Conservation (phyloP, 2,888 invertebrate species). For the Caenorhabditis panamensis region DNA sequence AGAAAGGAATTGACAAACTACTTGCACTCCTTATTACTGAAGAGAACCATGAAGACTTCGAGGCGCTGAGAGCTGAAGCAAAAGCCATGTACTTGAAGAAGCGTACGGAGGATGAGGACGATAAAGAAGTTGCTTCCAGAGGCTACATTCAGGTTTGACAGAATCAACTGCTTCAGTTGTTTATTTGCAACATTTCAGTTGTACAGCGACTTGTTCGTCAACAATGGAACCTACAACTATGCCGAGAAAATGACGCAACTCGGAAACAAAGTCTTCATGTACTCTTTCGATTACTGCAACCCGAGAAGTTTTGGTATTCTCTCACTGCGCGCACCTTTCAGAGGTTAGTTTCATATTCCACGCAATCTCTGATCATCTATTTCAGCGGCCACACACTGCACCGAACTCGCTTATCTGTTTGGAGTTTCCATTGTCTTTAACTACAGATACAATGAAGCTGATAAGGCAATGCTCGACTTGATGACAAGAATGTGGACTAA, state of each 20-base stretch:
- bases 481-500: conserved; percentile 78
- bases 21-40: conserved; percentile 73
- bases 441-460: conserved; percentile 72
- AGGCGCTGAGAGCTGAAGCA: conserved; percentile 71
- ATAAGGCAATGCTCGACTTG: conserved; percentile 72
- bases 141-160: conserved; percentile 72
- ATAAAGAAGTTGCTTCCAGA: conserved; percentile 68
- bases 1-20: conserved; percentile 74
- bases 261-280: conserved; percentile 71
- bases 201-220: conserved; percentile 74
- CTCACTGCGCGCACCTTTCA: conserved; percentile 72
- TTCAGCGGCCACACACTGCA: conserved; percentile 74
- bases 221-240: conserved; percentile 69
- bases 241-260: conserved; percentile 69
- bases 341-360: conserved; percentile 53
- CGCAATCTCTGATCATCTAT: not conserved
- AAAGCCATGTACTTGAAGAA: conserved; percentile 71
- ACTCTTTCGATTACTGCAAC: conserved; percentile 75
- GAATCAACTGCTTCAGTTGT: too few species aligned
- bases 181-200: too few species aligned
- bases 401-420: conserved; percentile 77
- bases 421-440: conserved; percentile 76
- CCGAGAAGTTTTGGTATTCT: conserved; percentile 74
- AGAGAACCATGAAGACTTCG: conserved; percentile 67
- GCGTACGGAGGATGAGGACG: conserved; percentile 62